Conservation (phyloP, 2,888 invertebrate genomes). For the Beris chalybata region DNA sequence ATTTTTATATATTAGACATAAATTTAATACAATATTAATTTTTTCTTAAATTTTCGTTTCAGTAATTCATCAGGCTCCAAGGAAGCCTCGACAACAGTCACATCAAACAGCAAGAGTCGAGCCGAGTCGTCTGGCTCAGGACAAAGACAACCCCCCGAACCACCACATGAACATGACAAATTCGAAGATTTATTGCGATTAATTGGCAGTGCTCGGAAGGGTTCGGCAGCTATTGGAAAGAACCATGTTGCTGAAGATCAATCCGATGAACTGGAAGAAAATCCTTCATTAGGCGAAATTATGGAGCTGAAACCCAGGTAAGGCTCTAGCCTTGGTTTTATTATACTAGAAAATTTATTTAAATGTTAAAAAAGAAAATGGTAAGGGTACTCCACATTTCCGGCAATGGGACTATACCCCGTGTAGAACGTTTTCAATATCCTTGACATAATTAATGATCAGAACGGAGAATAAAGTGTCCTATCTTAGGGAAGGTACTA, state of each 20-base stretch:
- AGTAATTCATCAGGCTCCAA: conserved; percentile 56
- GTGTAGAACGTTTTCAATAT: not conserved
- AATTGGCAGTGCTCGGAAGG: conserved; percentile 43
- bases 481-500: no score
- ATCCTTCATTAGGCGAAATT: conserved; percentile 72
- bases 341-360: no score
- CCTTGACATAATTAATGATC: not conserved
- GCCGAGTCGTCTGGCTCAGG: conserved; percentile 44
- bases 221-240: conserved; percentile 45
- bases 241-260: conserved; percentile 52
- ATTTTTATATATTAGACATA: no score
- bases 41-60: conserved; percentile 36
- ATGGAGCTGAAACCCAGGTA: conserved; percentile 60
- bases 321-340: conserved; percentile 41
- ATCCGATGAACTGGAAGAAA: conserved; percentile 60
- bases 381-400: no score
- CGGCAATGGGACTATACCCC: no score
- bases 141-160: conserved; percentile 33
- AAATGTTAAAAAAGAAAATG: no score
- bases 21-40: no score
- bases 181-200: conserved; percentile 49
- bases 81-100: conserved; percentile 52
- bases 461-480: no score
- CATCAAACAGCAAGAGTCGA: conserved; percentile 44
- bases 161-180: conserved; percentile 50